Evolutionary conservation across 2,888 invertebrate species (phyloP), one percentile per base, ranked within the genome.

Genomic region (Biston stratarius): DNA sequence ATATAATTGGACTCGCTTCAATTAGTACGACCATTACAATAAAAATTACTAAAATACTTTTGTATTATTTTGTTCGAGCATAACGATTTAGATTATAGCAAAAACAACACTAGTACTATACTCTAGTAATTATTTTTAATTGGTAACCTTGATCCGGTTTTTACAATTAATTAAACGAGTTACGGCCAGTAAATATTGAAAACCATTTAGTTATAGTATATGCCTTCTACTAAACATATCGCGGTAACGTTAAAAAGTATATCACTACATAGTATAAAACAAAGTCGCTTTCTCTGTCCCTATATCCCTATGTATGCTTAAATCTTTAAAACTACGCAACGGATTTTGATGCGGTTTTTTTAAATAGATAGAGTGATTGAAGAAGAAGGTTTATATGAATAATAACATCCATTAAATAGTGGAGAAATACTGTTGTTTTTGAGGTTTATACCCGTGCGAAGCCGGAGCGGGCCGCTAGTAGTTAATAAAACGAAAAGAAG

Each of bases 111-210:
- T 33, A 34, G 36, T 34, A 34, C 51, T n/a, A n/a, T 15, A 24
- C 9, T 3, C 6, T 34, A 24, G 15, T 53, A 36, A 15, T 14
- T 40, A 6, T 11, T 38, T 42, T 47, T 56, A 56, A 47, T 14
- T 34, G 24, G 34, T 44, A 57, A 56, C 45, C 42, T 57, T 47
- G 57, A 36, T 45, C 45, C 44, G 45, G 45, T 57, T 57, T 11
- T 47, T 45, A 1, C 14, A 7, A 36, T 12, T 47, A 57, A 57
- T 45, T 10, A 24, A 55, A 10, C 38, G 24, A 24, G 48, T 2
- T 24, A 48, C 15, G 48, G 24, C 10, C 24, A 48, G 15, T 15
- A 0, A 47, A 1, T 7, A 3, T 15, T 24, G 8, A 48, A 9
- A 47, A 47, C 14, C 9, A 7, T 47, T 48, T 48, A 24, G 38